Evolutionary conservation across 1,140 invertebrate genomes (phyloP).

Genomic region (Olivierus martensii): DNA sequence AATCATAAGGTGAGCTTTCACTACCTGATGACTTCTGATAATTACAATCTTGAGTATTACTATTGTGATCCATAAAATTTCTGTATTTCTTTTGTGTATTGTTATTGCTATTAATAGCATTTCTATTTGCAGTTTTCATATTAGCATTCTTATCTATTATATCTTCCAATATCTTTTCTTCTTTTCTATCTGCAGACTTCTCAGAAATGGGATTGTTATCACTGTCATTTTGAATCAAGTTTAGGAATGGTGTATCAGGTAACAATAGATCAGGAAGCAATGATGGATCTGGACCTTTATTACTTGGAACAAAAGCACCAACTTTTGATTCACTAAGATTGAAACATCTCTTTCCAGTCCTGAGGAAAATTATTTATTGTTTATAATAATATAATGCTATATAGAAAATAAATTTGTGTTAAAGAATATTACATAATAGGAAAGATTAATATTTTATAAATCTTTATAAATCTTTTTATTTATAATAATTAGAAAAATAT

Average conservation of each 20-base stretch:
- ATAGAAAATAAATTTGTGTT: too few relatives aligned
- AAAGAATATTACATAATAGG: too few relatives aligned
- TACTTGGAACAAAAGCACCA: slow-evolving; percentile 5
- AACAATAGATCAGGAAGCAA: slow-evolving; percentile 3
- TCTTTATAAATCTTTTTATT: too few relatives aligned
- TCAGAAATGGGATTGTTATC: not conserved
- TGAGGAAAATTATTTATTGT: too few relatives aligned
- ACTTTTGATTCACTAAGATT: not conserved
- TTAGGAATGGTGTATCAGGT: slow-evolving; percentile 7
- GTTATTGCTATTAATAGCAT: not conserved
- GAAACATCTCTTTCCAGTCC: too few relatives aligned
- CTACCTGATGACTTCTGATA: not conserved
- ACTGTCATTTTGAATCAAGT: slow-evolving; percentile 1
- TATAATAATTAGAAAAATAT: too few relatives aligned
- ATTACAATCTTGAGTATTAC: slow-evolving; percentile 6
- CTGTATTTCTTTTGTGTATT: not conserved
- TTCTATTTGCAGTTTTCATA: not conserved
- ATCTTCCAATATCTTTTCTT: not conserved
- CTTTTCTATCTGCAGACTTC: not conserved
- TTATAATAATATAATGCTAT: too few relatives aligned
- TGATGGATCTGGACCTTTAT: not conserved
- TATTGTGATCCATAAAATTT: slow-evolving; percentile 3
- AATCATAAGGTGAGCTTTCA: slow-evolving; percentile 46
- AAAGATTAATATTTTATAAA: too few relatives aligned
- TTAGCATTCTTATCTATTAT: slow-evolving; percentile 7